Base-by-base conservation (phyloP, 2,113 vertebrate genomes). In the Anser brachyrhynchus region DNA sequence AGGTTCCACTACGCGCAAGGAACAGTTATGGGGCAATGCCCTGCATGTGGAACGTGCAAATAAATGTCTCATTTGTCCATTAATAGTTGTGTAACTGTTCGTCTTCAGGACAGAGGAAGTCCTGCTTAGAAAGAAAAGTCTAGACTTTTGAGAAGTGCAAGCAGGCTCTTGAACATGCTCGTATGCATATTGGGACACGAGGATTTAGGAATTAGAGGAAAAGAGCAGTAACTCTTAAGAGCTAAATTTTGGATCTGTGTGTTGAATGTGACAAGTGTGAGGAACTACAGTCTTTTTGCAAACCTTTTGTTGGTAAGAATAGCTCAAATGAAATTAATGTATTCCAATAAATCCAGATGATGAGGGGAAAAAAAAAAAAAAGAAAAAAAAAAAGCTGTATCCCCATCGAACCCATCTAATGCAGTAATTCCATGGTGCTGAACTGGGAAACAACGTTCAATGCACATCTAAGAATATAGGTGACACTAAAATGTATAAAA, bases 331-430 rank as follows among this genome's bases (percentile, higher is more conserved):
- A 80, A 41, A 25, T 67, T 52, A 31, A 18, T 41, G 2, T 55
- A 11, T n/a, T 41, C 26, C 62, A 41, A 20, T 41, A 41, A 65
- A 20, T 43, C 29, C 9, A 66, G 16, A 23, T 3, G 3, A 29
- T 37, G 2, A 6, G 4, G 31, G 15, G 2, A 1, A 2, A 1
- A 37, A 37, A 37, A 37, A 37, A 39, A 14, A 29, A 44, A 57
- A 39, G 11, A 29, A 43, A 2, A 2, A 1, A 19, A 39, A 14
- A 29, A 39, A 57, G 15, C 28, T 59, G 5, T 33, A 13, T 58
- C 25, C 11, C 6, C 46, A 49, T 49, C 20, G 10, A 51, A 23
- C 22, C 22, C 8, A 11, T 66, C 11, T 77, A 6, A 28, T 52
- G 35, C 17, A 57, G 43, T n/a, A 59, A 35, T 62, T 72, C 16